Base-by-base conservation (phyloP, 2,113 vertebrate genomes). In the Probosciger aterrimus region DNA sequence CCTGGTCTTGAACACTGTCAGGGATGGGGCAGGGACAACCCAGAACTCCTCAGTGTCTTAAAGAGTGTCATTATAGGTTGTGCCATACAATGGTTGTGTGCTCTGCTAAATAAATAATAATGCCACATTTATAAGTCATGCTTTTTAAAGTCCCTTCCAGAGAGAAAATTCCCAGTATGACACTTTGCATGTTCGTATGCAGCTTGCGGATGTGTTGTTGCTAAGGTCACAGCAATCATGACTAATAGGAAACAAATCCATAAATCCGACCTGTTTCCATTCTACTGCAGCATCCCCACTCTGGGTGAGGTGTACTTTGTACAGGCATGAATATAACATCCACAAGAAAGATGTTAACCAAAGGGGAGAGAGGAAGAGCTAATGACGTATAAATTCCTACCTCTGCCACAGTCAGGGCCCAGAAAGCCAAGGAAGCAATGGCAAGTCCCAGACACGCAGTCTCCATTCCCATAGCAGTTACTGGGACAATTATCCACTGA, bases 401-500 rank as follows among this genome's bases (percentile, higher is more conserved):
- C 99, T 98, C 99, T 98, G 85, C 99, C 98, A 39, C 99, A 99
- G 97, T 99, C 99, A 1, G 99, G 99, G 63, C 99, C 99, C 96
- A 99, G 98, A 95, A 99, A 99, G 53, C 99, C 99, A 59, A 99
- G 97, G 94, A 99, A 99, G 97, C 99, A 99, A 97, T 98, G 99
- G 95, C 99, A 99, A 52, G 98, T 99, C 94, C 99, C 99, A 18
- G 99, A 98, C 64, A 99, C 96, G 22, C 99, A 99, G 97, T 99
- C 99, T 6, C 99, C 99, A 6, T 99, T 99, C 76, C 99, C 99
- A 10, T 99, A 99, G 97, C 99, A 99, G 97, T 99, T 99, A 97
- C 99, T 99, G 96, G 99, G 99, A 93, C 99, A 99, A 97, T 99
- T 99, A 64, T 99, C 99, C 96, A 99, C 98, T 0, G 99, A 99